phyloP scores from a whole-genome alignment of 1,140 invertebrate genomes.

The Spodoptera frugiperda region DNA sequence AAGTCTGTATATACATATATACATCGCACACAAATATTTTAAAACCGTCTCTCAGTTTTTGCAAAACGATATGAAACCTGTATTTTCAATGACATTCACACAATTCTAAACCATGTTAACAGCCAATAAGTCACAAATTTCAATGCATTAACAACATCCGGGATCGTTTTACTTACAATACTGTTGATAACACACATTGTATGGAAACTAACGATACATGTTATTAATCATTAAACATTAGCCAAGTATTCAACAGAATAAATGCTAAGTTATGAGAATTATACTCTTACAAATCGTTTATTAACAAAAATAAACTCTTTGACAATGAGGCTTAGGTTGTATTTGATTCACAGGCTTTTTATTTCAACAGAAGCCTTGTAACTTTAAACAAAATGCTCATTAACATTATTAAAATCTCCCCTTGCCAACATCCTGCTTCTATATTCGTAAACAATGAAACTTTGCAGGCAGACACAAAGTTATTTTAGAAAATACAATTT shows the following conservation, averaged over 20 bases:
- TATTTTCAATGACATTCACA: background rate
- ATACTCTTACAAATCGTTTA: background rate
- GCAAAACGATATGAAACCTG: background rate
- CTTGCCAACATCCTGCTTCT: constrained; percentile 32
- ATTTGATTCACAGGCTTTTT: background rate
- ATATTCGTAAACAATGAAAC: constrained; percentile 33
- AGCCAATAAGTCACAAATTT: constrained; percentile 3
- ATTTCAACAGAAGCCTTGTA: constrained; percentile 12
- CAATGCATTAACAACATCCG: constrained; percentile 16
- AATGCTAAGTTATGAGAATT: background rate
- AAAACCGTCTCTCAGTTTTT: constrained; percentile 27
- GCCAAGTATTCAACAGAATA: constrained; percentile 26
- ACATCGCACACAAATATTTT: background rate
- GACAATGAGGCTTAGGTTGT: background rate
- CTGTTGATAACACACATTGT: constrained; percentile 34
- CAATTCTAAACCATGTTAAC: constrained; percentile 2
- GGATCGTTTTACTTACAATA: constrained; percentile 19
- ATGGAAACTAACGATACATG: constrained; percentile 17
- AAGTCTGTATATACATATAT: too few relatives aligned
- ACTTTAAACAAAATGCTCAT: constrained; percentile 22
- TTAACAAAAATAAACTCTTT: constrained; percentile 10
- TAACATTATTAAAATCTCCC: constrained; percentile 3
- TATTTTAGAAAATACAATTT: constrained; percentile 28
- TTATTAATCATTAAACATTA: constrained; percentile 17
- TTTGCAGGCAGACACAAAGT: background rate